Percentiles rank a stretch among this genome's conserved stretches.
phyloP scores from a whole-genome alignment of 1,140 invertebrate genomes.

The Sogatella furcifera region DNA sequence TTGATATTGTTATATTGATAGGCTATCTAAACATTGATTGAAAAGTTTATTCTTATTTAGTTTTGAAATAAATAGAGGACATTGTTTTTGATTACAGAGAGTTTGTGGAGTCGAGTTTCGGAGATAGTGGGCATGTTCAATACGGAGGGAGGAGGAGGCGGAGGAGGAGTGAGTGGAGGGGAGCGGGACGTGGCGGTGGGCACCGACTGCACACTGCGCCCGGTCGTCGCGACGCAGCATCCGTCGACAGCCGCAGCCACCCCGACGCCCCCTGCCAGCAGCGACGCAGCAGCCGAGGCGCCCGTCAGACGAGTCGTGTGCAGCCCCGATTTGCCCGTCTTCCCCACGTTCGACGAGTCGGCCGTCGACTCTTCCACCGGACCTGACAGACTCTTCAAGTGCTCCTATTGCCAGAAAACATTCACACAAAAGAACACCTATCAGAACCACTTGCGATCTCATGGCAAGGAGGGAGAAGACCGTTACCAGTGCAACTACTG shows the following conservation, averaged over 20 bases:
- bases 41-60: slow-evolving; percentile 1
- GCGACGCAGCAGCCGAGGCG: not conserved
- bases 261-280: not conserved
- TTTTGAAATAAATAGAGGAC: not conserved
- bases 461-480: slow-evolving; percentile 49
- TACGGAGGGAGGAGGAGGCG: slow-evolving; percentile 20
- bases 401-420: slow-evolving; percentile 44
- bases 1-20: too few relatives aligned
- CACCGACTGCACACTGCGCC: slow-evolving; percentile 26
- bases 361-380: slow-evolving; percentile 21
- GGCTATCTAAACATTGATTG: not conserved
- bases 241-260: not conserved
- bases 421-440: slow-evolving; percentile 46
- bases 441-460: slow-evolving; percentile 44
- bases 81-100: slow-evolving; percentile 24
- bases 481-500: slow-evolving; percentile 84
- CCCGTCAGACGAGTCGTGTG: slow-evolving; percentile 28
- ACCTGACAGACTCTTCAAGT: slow-evolving; percentile 33
- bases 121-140: slow-evolving; percentile 31
- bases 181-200: slow-evolving; percentile 22
- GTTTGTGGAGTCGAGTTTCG: slow-evolving; percentile 29
- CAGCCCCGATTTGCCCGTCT: slow-evolving; percentile 27
- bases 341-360: slow-evolving; percentile 16
- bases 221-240: slow-evolving; percentile 13
- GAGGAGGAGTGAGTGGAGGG: slow-evolving; percentile 20